Evolutionary conservation across 2,113 vertebrate genomes (phyloP), one percentile per base, ranked within the genome.

Genomic region (Taurulus bubalis): DNA sequence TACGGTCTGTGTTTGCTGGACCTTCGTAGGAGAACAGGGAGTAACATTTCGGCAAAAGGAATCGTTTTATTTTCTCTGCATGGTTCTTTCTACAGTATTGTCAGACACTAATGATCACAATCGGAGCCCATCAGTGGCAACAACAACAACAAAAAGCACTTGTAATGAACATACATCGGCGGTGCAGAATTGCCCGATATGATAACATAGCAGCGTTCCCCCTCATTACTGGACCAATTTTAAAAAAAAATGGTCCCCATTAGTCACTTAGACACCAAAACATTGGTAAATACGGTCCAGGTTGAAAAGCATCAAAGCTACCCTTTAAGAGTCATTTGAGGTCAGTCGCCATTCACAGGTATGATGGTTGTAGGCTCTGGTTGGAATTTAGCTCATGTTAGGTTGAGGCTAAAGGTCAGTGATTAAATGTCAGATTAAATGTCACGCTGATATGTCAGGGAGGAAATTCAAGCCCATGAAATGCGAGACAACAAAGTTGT

Each of bases 351-450:
- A 77, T 75, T 70, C 58, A 30, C 0, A 71, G 20, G 55, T 60
- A 26, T 49, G 30, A n/a, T n/a, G 30, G 3, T 80, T 74, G 68
- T 62, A 12, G 68, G 60, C 78, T 76, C 70, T 26, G 77, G 81
- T 80, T 70, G 66, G 73, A 55, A 71, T 81, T 73, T 73, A 42
- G 76, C 79, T 86, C 70, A 71, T 77, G 77, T 73, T 30, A 55
- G 66, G 64, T 75, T 75, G 82, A 90, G 79, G 78, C 79, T 66
- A 60, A 85, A 73, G 83, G 78, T 82, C 82, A 65, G 75, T 83
- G 87, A 87, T 90, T 87, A 81, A 86, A 85, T 89, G 83, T 87
- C 89, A 89, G 42, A 91, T 72, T 83, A 90, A 88, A 91, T 90
- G 88, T 77, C 90, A 80, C 58, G 75, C 67, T 49, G 75, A 82